A percentile compares a stretch with the other conserved stretches of the same genome.
These are phyloP conservation scores for Heliocidaris tuberculata DNA, from an alignment of 35 echinoderm and acorn worm species.

Conservation along the genomic window DNA sequence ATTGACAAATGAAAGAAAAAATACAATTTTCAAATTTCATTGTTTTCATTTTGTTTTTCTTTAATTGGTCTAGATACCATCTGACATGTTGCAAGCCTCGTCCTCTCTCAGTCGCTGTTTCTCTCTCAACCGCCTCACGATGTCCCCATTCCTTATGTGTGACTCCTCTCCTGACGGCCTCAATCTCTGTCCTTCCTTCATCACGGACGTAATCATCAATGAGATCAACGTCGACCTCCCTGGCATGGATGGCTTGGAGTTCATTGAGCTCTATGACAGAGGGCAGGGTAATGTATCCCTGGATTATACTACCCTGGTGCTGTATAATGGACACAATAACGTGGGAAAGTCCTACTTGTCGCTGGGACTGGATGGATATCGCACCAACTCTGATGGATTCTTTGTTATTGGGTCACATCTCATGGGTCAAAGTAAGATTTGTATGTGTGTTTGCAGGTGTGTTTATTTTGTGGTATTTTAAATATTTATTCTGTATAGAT, in stretches of 20 bases:
- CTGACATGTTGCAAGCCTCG: slow-evolving; percentile 54
- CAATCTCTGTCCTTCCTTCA: slow-evolving; percentile 80
- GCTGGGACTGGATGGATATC: slow-evolving; percentile 75
- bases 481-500: no score
- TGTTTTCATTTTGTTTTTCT: not conserved
- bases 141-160: slow-evolving; percentile 42
- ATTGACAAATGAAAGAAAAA: no score
- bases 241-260: slow-evolving; percentile 25
- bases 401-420: slow-evolving; percentile 63
- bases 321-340: slow-evolving; percentile 71
- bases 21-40: no score
- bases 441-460: not conserved
- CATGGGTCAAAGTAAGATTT: slow-evolving; percentile 46
- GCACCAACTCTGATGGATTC: slow-evolving; percentile 70
- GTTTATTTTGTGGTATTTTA: no score
- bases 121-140: slow-evolving; percentile 41
- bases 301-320: slow-evolving; percentile 60
- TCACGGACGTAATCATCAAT: slow-evolving; percentile 83
- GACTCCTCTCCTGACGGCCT: slow-evolving; percentile 55
- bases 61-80: slow-evolving; percentile 52
- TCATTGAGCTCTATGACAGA: slow-evolving; percentile 87
- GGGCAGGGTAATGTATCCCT: slow-evolving; percentile 66
- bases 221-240: slow-evolving; percentile 79
- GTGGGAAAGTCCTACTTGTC: slow-evolving; percentile 68
- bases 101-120: slow-evolving; percentile 75